Evolutionary conservation across 2,888 invertebrate genomes (phyloP), one percentile per base, ranked within the genome.

Genomic region (Polymixis lichenea): DNA sequence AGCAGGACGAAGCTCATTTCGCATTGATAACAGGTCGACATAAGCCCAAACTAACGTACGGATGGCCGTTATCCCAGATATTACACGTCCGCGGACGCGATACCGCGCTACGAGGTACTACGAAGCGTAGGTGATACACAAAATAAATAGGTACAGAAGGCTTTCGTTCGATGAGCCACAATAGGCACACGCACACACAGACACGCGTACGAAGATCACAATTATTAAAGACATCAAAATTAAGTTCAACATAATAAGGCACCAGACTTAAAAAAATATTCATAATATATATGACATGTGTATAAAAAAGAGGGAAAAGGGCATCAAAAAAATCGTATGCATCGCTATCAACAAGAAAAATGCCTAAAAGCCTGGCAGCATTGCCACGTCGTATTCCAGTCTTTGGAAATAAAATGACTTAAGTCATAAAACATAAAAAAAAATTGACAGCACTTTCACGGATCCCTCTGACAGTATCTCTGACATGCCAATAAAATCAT

Each of bases 1-100:
- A 80, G 80, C 84, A 82, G 85, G 77, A 87, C 79, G 80, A 72
- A 82, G 77, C 88, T 88, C 88, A 89, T 90, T 90, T 83, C 72
- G 77, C 83, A 88, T 87, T 89, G 90, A 90, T 91, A 89, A 86
- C 80, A 78, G 61, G 78, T 76, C 72, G 53, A 74, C 67, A 73
- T 83, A 83, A 84, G 81, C 80, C 65, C 22, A 65, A 84, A 79
- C 75, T 78, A 80, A 79, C 73, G 77, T 75, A 84, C 72, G 61
- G 74, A 83, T 80, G 77, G 75, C 80, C 77, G 82, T 86, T 86
- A 89, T 86, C 82, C 81, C 66, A 66, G 69, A 73, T 83, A 87
- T 83, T 83, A 81, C 70, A 75, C 65, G 72, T 72, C 67, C 71
- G 69, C 75, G 78, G 72, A 78, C 77, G 70, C 76, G 78, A 84